Base-by-base conservation (phyloP, 1,140 invertebrate species). In the Aradophagus sp. region DNA sequence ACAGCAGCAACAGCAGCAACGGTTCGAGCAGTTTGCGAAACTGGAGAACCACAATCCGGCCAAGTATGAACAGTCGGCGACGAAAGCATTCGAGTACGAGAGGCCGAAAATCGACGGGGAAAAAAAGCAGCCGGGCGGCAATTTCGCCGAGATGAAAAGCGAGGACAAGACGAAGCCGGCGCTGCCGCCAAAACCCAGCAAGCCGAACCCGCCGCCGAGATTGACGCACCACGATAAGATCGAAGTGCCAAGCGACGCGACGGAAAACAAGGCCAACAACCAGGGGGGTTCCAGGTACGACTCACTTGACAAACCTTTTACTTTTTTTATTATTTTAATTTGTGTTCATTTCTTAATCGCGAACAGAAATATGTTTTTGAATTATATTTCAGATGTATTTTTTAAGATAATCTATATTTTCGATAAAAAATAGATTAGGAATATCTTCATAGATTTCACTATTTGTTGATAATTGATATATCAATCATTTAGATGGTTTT, bases 131-230 rank as follows among this genome's bases (percentile, higher is more conserved):
- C 42, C 45, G 14, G 50, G 71, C 17, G 50, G 34, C 8, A 77
- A 41, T 29, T 75, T 75, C 41, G 56, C 58, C 2, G 81, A 85
- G 16, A 47, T 62, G 27, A 77, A 78, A 47, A 35, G 26, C 10
- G 83, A 84, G 32, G 81, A 84, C 27, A 82, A 83, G 20, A 80
- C 75, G 26, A 86, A 86, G 47, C 84, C 84, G 1, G 84, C 83
- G 6, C 39, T 86, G 35, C 84, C 84, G 2, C 83, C 84, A 11
- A 86, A 85, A 70, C 84, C 84, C 5, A 81, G 77, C 50, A 86
- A 86, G 35, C 82, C 84, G 2, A 84, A 85, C 70, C 84, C 83
- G 14, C 83, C 83, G 23, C 84, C 82, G 4, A 80, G 84, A 72
- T 62, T 85, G 34, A 85, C 80, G 16, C 81, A 80, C 62, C 84